Percentiles rank a stretch among this genome's conserved stretches.
phyloP scores from a whole-genome alignment of 2,797 vertebrate species.

The Vultur gryphus region DNA sequence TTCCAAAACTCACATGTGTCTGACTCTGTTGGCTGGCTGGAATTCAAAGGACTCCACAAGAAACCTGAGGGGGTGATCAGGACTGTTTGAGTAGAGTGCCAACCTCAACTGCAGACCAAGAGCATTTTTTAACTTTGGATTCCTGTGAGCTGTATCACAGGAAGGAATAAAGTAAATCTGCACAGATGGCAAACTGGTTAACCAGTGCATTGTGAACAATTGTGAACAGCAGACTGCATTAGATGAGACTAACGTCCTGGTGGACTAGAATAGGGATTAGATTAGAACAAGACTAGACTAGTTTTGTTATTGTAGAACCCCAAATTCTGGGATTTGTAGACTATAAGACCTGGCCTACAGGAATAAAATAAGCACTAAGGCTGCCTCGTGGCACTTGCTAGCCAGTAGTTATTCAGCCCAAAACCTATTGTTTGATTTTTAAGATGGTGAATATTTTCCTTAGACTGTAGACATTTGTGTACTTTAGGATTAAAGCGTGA shows the following conservation, averaged over 20 bases:
- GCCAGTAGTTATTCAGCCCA: neutral
- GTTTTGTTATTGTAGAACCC: neutral
- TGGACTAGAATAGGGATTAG: neutral
- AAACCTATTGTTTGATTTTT: neutral
- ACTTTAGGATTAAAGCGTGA: neutral
- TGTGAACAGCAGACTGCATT: neutral
- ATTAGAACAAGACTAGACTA: neutral
- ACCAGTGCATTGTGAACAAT: neutral
- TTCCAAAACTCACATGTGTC: constrained; percentile 32
- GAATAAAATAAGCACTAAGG: neutral
- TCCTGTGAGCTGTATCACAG: constrained; percentile 20
- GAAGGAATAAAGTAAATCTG: constrained; percentile 18
- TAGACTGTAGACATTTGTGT: neutral
- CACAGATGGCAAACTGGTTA: constrained; percentile 25
- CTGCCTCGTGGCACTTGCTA: neutral
- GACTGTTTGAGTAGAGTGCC: neutral
- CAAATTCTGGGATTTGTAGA: neutral
- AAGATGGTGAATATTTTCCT: neutral
- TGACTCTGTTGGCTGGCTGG: constrained; percentile 35
- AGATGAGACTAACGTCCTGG: neutral
- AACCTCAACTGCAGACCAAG: neutral
- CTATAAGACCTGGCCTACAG: neutral
- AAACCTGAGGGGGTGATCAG: constrained; percentile 13
- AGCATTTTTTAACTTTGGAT: neutral
- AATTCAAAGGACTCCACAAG: constrained; percentile 25